Evolutionary conservation across 2,113 vertebrate genomes (phyloP).

Genomic region (Hylia prasina): DNA sequence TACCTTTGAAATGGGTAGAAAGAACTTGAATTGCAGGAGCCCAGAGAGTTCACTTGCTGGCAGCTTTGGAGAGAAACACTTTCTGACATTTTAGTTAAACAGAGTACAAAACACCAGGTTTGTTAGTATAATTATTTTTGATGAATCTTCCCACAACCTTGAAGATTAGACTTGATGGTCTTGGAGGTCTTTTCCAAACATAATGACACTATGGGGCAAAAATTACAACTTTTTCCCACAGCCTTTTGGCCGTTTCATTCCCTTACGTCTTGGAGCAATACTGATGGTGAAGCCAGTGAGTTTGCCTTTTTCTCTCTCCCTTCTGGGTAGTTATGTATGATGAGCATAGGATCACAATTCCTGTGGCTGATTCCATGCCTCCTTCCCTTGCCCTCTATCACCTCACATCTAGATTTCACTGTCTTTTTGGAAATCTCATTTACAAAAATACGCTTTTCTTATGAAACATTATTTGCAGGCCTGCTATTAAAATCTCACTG

Average conservation of each 20-base stretch:
- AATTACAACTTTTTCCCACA: background rate
- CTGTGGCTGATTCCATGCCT: background rate
- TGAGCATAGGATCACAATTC: rapidly evolving
- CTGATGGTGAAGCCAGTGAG: background rate
- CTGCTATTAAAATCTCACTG: background rate
- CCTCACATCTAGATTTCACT: background rate
- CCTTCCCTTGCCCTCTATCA: background rate
- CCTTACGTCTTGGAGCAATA: background rate
- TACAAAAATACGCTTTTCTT: constrained; percentile 2
- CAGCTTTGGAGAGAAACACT: background rate
- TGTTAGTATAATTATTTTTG: background rate
- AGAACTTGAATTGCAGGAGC: background rate
- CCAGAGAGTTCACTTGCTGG: background rate
- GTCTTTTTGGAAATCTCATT: background rate
- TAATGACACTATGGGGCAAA: background rate
- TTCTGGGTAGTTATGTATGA: background rate
- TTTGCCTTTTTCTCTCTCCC: background rate
- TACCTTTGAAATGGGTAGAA: background rate
- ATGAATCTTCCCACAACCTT: background rate
- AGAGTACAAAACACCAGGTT: background rate
- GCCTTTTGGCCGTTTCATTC: background rate
- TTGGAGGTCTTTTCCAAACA: background rate
- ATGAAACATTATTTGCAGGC: background rate
- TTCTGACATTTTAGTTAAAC: background rate
- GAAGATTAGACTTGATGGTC: background rate